Evolutionary conservation across 2,113 vertebrate species (phyloP), one percentile per base, ranked within the genome.

Genomic region (Centropus unirufus): DNA sequence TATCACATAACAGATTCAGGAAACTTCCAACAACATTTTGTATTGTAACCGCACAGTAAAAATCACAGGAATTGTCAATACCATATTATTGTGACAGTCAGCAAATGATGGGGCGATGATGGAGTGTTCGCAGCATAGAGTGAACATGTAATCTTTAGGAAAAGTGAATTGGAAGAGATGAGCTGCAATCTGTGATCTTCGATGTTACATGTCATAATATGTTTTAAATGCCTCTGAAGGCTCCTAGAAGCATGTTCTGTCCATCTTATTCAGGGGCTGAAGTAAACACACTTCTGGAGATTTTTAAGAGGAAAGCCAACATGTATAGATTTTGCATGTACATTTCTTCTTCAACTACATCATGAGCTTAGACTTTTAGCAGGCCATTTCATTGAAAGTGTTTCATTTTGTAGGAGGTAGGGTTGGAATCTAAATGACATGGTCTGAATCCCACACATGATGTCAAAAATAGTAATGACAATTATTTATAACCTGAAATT

Each of bases 361-460:
- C 59, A n/a, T 51, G 11, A 55, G 47, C 12, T 36, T 47, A 30
- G 23, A 27, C 9, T 15, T 67, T 74, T 34, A 79, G 34, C 32
- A 68, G 23, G 11, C 6, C 10, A 52, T n/a, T 17, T 79, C 39
- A 39, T 47, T 79, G 72, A 15, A 79, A 64, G 9, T 1, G 0
- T 90, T 63, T 59, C 15, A 14, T 42, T 90, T 12, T 55, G 7
- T 52, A 32, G 12, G 14, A 66, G 9, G 13, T 63, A 30, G 12
- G 6, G 3, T 59, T 12, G 4, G 40, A 58, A 12, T 78, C 8
- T 51, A 78, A 84, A 34, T 72, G 16, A 12, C 2, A 1, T 1
- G 1, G 11, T 36, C 2, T 1, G 29, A 67, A 32, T 72, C 11
- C 19, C 20, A 63, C 5, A 18, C 5, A 6, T 34, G 11, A 4